phyloP scores from a whole-genome alignment of 1,140 invertebrate genomes.

The Tachypleus tridentatus region DNA sequence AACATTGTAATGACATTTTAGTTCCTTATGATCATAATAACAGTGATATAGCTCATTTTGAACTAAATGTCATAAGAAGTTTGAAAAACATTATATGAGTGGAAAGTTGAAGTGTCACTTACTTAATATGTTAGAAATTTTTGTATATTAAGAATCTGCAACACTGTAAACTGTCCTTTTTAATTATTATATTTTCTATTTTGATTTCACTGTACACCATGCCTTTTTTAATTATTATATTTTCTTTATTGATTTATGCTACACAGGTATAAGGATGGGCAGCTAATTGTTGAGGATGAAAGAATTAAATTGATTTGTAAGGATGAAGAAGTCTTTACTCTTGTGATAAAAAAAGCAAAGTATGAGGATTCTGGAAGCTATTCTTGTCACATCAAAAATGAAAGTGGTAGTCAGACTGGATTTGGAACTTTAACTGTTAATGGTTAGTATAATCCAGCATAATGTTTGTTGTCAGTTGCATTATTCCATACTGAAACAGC shows the following conservation, averaged over 20 bases:
- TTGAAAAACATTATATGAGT: too few species aligned
- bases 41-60: too few species aligned
- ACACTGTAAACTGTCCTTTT: background rate
- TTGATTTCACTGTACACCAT: too few species aligned
- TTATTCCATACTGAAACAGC: too few species aligned
- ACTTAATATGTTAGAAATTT: background rate
- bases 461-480: too few species aligned
- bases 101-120: too few species aligned
- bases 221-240: background rate
- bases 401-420: slow-evolving; percentile 34
- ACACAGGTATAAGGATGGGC: slow-evolving; percentile 62
- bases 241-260: background rate
- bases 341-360: slow-evolving; percentile 66
- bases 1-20: too few species aligned
- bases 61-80: too few species aligned
- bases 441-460: slow-evolving; percentile 25
- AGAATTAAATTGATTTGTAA: slow-evolving; percentile 56
- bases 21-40: too few species aligned
- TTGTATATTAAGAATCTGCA: background rate
- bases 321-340: slow-evolving; percentile 47
- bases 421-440: slow-evolving; percentile 44
- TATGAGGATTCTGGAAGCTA: slow-evolving; percentile 86
- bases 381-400: slow-evolving; percentile 76
- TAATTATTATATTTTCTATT: background rate
- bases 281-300: slow-evolving; percentile 52